Conservation (phyloP, 2,888 invertebrate species). For the Trachelus tabidus region DNA sequence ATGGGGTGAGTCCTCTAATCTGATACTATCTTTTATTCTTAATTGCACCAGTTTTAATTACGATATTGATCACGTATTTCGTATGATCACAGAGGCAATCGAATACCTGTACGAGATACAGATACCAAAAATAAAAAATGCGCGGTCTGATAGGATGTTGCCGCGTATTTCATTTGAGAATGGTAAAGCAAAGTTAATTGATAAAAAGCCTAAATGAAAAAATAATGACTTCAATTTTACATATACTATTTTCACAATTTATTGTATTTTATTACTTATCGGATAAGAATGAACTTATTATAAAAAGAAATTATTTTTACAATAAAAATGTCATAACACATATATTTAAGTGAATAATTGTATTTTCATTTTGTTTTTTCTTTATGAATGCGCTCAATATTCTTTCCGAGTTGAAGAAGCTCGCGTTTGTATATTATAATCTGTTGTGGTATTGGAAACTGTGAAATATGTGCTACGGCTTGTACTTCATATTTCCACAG, state of each 20-base stretch:
- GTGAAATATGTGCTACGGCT: background rate
- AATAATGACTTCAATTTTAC: background rate
- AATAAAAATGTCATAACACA: background rate
- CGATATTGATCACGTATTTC: background rate
- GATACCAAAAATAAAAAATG: conserved; percentile 29
- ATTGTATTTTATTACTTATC: background rate
- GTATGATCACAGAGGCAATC: conserved; percentile 34
- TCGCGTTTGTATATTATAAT: background rate
- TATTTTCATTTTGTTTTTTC: conserved; percentile 11
- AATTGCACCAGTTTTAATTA: background rate
- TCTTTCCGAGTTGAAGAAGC: background rate
- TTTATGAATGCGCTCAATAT: background rate
- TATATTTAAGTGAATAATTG: background rate
- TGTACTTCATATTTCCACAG: background rate
- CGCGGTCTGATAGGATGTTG: conserved; percentile 36
- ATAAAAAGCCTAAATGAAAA: conserved; percentile 14
- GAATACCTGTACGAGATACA: conserved; percentile 37
- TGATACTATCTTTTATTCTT: background rate
- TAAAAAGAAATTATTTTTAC: background rate
- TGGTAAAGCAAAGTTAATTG: conserved; percentile 21
- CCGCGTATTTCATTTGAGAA: conserved; percentile 43
- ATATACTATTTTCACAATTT: background rate
- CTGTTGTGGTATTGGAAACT: background rate
- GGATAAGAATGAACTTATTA: background rate
- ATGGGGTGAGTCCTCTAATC: background rate